These are phyloP conservation scores for Halichoeres trimaculatus DNA, from an alignment of 2,113 vertebrate genomes.

Conservation along the genomic window DNA sequence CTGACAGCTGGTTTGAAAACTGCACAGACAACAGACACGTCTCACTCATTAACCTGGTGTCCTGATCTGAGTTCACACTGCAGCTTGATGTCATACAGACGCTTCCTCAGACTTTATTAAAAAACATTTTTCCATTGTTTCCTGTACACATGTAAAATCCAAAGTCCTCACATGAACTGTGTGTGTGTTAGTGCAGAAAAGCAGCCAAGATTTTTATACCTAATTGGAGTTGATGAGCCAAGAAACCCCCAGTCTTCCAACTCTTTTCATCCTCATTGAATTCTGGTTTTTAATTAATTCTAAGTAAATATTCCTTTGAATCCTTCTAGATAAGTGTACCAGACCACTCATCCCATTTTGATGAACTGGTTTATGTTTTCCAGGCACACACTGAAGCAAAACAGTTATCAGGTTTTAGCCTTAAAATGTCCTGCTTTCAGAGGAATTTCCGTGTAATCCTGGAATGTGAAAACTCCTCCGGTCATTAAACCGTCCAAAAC, in stretches of 20 bases:
- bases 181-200: neutral
- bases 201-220: too few relatives aligned
- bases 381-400: neutral
- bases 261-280: neutral
- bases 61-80: neutral
- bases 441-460: neutral
- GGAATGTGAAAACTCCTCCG: neutral
- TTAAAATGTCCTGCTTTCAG: neutral
- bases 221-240: too few relatives aligned
- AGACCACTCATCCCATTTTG: neutral
- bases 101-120: conserved; percentile 14
- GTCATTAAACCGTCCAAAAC: conserved; percentile 14
- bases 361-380: neutral
- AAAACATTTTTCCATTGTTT: neutral
- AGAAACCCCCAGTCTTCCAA: too few relatives aligned
- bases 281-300: neutral
- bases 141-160: neutral
- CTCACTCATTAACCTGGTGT: conserved; percentile 17
- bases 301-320: neutral
- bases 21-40: conserved; percentile 25
- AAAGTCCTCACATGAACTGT: neutral
- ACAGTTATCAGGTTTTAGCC: neutral
- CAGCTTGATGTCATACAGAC: conserved; percentile 2
- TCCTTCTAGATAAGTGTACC: neutral
- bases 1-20: conserved; percentile 59